Evolutionary conservation across 2,888 invertebrate genomes (phyloP), one percentile per base, ranked within the genome.

Genomic region (Criorhina ranunculi): DNA sequence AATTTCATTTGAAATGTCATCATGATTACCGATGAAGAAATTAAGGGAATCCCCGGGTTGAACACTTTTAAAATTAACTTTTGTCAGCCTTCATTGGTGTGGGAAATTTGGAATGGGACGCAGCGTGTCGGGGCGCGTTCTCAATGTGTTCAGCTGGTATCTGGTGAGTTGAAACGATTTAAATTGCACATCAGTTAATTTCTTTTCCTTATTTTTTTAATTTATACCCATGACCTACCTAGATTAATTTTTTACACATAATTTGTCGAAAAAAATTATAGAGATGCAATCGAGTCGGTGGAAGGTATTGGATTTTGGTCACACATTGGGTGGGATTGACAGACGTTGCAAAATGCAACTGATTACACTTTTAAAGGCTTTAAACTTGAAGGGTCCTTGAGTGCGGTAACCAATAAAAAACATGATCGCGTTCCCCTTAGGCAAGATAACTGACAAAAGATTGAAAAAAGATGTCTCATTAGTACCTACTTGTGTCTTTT

Each of bases 1-100:
- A 79, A 79, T 85, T 79, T 79, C 83, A 79, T 79, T 85, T 66
- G 62, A 85, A 85, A 75, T 79, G 73, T 70, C 83, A 85, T 53
- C 73, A 51, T 70, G 83, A 85, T 85, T 85, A 85, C 75, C 64
- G 62, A 57, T 70, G 83, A 85, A 67, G 66, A 78, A 78, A 82
- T 82, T 82, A 82, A 77, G 51, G 19, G 70, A 77, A 70, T 64
- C 31, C 15, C 11, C 40, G 51, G 51, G n/a, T 59, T 76, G 33
- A 24, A 44, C 17, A 53, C 35, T 7, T 66, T 57, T 49, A 9
- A 69, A 77, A 67, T 77, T 60, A 55, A 62, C 72, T 57, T 42
- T 46, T 78, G 72, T 78, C 78, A 57, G 35, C n/a, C 15, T 55
- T 57, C 40, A 78, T 55, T 59, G 51, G 31, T 29, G 9, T 7